Base-by-base conservation (phyloP, 1,140 invertebrate genomes). In the Lysiphlebus fabarum region DNA sequence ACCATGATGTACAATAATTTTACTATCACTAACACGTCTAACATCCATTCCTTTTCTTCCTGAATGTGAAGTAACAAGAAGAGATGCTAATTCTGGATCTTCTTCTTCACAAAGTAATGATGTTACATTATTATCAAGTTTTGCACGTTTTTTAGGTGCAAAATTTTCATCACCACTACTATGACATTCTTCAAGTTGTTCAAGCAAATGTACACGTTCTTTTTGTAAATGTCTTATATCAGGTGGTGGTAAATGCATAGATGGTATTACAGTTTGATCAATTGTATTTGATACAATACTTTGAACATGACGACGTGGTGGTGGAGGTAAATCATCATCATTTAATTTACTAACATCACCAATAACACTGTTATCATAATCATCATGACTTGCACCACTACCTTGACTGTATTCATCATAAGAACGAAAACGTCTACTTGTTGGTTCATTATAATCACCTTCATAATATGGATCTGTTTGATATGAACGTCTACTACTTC, bases 101-200 rank as follows among this genome's bases (percentile, higher is more conserved):
- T 80, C 74, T 10, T 80, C 77, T 47, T 83, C 82, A 58, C 75
- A 79, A 33, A 75, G 71, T 62, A 79, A 73, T 45, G 77, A 76
- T 14, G 74, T 71, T 26, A 26, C 17, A 26, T 26, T 26, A 0
- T 65, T 58, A 41, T 86, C 85, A 43, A 86, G 75, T 70, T 87
- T 87, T 37, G 82, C 72, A 37, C 86, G 81, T 71, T 88, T 88
- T 66, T 86, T 85, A 12, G 82, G 81, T 36, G 83, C 84, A 67
- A 85, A 84, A 60, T 84, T 79, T 69, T 87, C 86, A 71, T 87
- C 86, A 41, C 87, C 87, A 66, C 86, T 87, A 67, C 87, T 89
- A 56, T 82, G 83, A 75, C 85, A 87, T 64, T 89, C 86, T 67
- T 89, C 87, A 42, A 88, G 78, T 68, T 89, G 87, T 69, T 89